Conservation (phyloP, 2,113 vertebrate species). For the Elaphurus davidianus region DNA sequence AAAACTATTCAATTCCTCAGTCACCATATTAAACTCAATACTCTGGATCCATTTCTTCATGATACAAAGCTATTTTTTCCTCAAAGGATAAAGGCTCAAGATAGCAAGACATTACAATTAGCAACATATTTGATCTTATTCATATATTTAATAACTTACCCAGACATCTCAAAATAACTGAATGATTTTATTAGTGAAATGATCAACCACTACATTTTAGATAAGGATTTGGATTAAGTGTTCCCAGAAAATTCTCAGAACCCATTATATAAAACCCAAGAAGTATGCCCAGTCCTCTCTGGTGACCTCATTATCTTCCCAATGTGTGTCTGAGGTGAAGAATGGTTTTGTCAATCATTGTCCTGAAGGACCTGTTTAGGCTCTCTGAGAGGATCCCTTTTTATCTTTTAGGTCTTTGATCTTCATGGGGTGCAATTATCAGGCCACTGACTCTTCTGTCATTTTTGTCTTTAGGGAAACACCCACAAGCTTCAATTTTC, state of each 20-base stretch:
- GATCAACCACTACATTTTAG: background rate
- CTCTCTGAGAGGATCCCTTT: conserved; percentile 30
- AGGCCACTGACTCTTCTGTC: conserved; percentile 56
- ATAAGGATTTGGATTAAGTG: background rate
- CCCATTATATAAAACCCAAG: conserved; percentile 4
- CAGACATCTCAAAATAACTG: background rate
- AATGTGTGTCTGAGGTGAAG: conserved; percentile 38
- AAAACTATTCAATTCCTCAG: background rate
- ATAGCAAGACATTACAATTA: background rate
- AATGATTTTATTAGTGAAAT: background rate
- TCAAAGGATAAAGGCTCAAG: background rate
- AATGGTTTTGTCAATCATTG: conserved; percentile 59
- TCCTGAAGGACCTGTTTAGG: conserved; percentile 34
- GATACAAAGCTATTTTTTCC: background rate
- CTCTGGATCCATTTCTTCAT: background rate
- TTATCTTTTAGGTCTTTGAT: conserved; percentile 57
- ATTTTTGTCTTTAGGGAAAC: conserved; percentile 49
- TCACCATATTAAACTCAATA: background rate
- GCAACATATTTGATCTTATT: background rate
- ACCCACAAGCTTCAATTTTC: background rate
- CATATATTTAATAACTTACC: background rate
- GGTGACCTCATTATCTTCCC: conserved; percentile 69
- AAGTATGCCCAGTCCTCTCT: conserved; percentile 41
- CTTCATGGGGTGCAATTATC: conserved; percentile 54
- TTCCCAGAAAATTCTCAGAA: conserved; percentile 29